phyloP scores from a whole-genome alignment of 2,797 vertebrate genomes.

The Hyperoplus lanceolatus region DNA sequence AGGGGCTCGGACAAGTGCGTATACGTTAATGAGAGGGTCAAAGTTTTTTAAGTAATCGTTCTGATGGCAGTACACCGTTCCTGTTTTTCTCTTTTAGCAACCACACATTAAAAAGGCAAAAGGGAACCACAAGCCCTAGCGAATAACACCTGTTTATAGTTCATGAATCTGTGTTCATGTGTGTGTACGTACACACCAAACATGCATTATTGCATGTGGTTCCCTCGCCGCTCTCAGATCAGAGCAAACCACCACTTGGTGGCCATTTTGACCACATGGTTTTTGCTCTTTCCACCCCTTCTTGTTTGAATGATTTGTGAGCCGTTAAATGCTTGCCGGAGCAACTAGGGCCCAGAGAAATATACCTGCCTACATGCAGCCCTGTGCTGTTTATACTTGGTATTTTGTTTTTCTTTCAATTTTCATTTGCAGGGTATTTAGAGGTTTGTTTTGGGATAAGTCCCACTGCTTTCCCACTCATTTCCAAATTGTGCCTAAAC shows the following conservation, averaged over 20 bases:
- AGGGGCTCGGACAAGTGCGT: not conserved
- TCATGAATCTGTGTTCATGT: conserved; percentile 25
- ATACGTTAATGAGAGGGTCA: not conserved
- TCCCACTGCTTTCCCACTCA: not conserved
- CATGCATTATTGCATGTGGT: conserved; percentile 10
- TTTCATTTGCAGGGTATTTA: conserved; percentile 14
- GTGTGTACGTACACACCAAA: conserved; percentile 25
- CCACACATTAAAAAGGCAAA: conserved; percentile 20
- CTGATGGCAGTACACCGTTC: not conserved
- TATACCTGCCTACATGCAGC: not conserved
- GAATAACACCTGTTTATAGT: conserved; percentile 37
- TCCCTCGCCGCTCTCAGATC: conserved; percentile 21
- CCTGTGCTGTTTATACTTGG: not conserved
- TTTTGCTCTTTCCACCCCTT: conserved; percentile 18
- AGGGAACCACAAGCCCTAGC: not conserved
- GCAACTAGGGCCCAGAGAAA: conserved; percentile 5
- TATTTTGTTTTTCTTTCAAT: conserved; percentile 14
- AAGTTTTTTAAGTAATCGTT: not conserved
- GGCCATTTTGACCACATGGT: conserved; percentile 34
- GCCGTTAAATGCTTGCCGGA: conserved; percentile 14
- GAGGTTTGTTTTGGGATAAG: conserved; percentile 8
- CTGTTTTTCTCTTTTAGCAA: conserved; percentile 24
- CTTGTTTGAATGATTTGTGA: conserved; percentile 34
- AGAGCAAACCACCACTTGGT: conserved; percentile 38
- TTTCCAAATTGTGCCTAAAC: conserved; percentile 8